Percentiles rank a stretch among this genome's conserved stretches.
Evolutionary conservation across 2,113 vertebrate genomes (phyloP).

Genomic region (Trichomycterus rosablanca): DNA sequence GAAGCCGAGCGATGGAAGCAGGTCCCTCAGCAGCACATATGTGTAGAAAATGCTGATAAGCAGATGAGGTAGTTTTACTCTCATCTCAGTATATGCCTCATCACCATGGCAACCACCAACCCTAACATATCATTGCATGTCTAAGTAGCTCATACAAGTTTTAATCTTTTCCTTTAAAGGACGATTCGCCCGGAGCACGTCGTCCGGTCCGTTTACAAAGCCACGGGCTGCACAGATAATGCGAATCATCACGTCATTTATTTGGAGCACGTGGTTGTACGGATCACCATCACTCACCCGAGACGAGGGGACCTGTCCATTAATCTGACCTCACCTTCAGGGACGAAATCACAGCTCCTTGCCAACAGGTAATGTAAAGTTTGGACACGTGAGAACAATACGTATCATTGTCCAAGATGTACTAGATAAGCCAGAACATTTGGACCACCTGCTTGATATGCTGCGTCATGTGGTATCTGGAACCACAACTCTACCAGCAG

Average conservation of each 20-base stretch:
- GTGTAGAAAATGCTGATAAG: slow-evolving; percentile 91
- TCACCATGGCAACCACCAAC: neutral
- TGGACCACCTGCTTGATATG: too few species aligned
- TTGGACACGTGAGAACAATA: too few species aligned
- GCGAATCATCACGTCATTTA: slow-evolving; percentile 92
- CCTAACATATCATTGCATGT: neutral
- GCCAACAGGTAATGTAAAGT: slow-evolving; percentile 87
- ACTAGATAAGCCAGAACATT: too few species aligned
- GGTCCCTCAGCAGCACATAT: slow-evolving; percentile 88
- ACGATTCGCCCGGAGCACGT: slow-evolving; percentile 92
- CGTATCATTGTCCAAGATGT: too few species aligned
- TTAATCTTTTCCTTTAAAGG: slow-evolving; percentile 66
- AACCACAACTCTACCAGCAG: too few species aligned
- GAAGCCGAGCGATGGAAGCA: slow-evolving; percentile 94
- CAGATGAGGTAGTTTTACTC: slow-evolving; percentile 83
- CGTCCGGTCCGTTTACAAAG: slow-evolving; percentile 95
- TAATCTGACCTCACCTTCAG: slow-evolving; percentile 95
- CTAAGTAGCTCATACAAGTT: neutral
- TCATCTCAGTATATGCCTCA: neutral
- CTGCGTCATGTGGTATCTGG: too few species aligned
- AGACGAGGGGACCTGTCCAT: slow-evolving; percentile 94
- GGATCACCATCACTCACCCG: slow-evolving; percentile 92
- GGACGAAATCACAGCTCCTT: slow-evolving; percentile 94
- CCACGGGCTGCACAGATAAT: slow-evolving; percentile 90
- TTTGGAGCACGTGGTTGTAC: slow-evolving; percentile 92